Conservation (phyloP, 2,888 invertebrate genomes). For the Caenorhabditis sinica region DNA sequence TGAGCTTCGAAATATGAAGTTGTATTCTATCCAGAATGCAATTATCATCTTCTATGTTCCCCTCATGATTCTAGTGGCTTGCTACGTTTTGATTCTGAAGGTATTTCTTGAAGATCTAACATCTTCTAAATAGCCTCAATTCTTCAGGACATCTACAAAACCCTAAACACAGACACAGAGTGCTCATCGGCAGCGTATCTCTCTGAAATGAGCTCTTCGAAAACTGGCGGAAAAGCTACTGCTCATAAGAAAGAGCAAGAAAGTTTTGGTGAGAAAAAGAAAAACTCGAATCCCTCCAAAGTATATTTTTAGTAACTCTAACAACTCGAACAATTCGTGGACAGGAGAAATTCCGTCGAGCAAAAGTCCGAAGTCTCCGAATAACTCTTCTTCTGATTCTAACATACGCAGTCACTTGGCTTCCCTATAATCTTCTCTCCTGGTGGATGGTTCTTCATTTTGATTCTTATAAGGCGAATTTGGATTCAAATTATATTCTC, state of each 20-base stretch:
- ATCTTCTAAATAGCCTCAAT: neutral
- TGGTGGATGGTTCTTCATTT: conserved; percentile 77
- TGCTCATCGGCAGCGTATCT: conserved; percentile 72
- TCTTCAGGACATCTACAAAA: conserved; percentile 75
- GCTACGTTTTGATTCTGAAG: conserved; percentile 77
- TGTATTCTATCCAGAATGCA: conserved; percentile 68
- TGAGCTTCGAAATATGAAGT: conserved; percentile 61
- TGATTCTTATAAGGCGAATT: conserved; percentile 68
- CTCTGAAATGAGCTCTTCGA: conserved; percentile 73
- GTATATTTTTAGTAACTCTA: conserved; percentile 62
- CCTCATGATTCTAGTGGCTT: conserved; percentile 71
- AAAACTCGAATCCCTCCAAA: too few species aligned
- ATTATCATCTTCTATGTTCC: conserved; percentile 77
- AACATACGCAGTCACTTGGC: conserved; percentile 78
- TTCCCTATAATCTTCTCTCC: conserved; percentile 78
- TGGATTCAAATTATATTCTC: conserved; percentile 75
- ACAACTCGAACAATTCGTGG: conserved; percentile 70
- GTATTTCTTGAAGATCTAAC: conserved; percentile 38
- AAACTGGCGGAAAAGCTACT: conserved; percentile 57
- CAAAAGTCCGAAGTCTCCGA: conserved; percentile 74
- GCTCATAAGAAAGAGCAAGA: conserved; percentile 62
- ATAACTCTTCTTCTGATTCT: conserved; percentile 78
- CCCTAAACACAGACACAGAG: conserved; percentile 71
- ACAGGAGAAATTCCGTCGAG: conserved; percentile 76
- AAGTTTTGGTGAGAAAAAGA: conserved; percentile 56